phyloP scores from a whole-genome alignment of 2,113 vertebrate genomes.

The Leucopsar rothschildi region DNA sequence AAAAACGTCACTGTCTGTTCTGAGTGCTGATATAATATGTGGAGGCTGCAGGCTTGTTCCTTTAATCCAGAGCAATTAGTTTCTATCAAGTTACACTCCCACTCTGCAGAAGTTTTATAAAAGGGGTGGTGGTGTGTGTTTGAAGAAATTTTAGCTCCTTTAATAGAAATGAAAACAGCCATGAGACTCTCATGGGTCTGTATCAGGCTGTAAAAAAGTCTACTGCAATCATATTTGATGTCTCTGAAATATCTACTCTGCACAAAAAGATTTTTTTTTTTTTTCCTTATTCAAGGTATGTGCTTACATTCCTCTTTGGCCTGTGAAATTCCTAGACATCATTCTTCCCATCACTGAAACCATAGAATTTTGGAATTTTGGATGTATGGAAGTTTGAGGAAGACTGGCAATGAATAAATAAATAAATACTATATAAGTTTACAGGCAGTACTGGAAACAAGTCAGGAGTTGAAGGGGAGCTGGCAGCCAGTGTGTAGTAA shows the following conservation, averaged over 20 bases:
- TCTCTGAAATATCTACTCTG: not conserved
- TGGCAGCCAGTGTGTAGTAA: not conserved
- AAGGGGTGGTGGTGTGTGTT: not conserved
- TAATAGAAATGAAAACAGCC: not conserved
- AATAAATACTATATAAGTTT: not conserved
- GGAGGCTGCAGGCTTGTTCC: constrained; percentile 46
- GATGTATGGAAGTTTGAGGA: not conserved
- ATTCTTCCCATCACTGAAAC: not conserved
- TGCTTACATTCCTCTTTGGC: not conserved
- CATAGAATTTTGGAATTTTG: not conserved
- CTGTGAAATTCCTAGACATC: not conserved
- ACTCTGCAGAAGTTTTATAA: constrained; percentile 28
- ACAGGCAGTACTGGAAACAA: constrained; percentile 8
- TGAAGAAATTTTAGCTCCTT: not conserved
- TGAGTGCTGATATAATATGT: constrained; percentile 31
- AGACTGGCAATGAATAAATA: not conserved
- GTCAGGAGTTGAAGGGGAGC: not conserved
- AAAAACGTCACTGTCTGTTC: constrained; percentile 22
- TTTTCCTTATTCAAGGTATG: not conserved
- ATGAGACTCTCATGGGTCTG: not conserved
- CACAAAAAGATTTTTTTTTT: not conserved
- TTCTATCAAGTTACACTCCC: constrained; percentile 43
- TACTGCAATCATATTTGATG: not conserved
- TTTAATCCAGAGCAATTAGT: constrained; percentile 46
- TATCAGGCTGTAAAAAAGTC: not conserved